Base-by-base conservation (phyloP, 1,140 invertebrate species). In the Conus betulinus region DNA sequence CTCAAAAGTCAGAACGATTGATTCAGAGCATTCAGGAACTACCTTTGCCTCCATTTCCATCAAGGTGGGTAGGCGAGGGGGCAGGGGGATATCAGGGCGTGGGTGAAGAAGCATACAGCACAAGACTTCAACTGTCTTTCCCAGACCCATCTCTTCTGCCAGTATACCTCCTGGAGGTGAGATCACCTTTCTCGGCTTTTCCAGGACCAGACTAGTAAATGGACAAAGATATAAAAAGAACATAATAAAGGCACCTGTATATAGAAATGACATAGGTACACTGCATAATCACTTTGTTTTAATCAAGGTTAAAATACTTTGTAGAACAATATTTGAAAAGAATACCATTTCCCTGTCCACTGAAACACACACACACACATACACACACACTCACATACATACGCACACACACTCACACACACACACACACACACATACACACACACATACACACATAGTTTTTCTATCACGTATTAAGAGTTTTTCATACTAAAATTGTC, bases 141-240 rank as follows among this genome's bases (percentile, higher is more conserved):
- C 97, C 25, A 98, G 93, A 15, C 97, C 97, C 97, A 98, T 98
- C 95, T 98, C 97, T 95, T 98, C 97, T 25, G 97, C 97, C 81
- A 98, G 94, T 87, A 98, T 97, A 10, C 97, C 97, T 85, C 97
- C 97, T n/a, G 96, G 96, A 8, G 92, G 90, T 7, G 76, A 20
- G 10, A 52, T 82, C 17, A 87, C 63, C n/a, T 67, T 71, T 17
- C 74, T 23, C 23, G 92, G 94, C 79, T 84, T 79, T 55, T 92
- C 84, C 51, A 53, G 74, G 3, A 93, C 63, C 27, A 93, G 88
- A 39, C 94, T 94, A 76, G 8, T 13, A 51, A 7, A 78, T 4
- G 20, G 67, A 15, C 10, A 53, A 76, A 39, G 23, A n/a, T 51
- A 52, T n/a, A 86, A 13, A 25, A 74, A 74, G 39, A 39, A 39